phyloP scores from a whole-genome alignment of 2,113 vertebrate genomes.

The Salvelinus fontinalis region DNA sequence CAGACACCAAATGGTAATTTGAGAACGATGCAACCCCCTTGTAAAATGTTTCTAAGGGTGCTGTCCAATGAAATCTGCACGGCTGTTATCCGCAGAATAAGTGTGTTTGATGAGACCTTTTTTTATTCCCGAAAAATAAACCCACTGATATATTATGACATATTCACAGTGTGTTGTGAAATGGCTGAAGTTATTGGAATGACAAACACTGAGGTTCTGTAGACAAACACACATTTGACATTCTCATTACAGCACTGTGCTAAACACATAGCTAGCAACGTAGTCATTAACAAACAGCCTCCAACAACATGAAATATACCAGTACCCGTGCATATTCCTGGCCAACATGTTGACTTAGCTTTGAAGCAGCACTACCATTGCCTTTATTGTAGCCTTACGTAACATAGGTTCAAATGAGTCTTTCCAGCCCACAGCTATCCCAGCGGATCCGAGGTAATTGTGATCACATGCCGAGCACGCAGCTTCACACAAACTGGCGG shows the following conservation, averaged over 20 bases:
- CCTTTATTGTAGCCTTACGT: conserved; percentile 59
- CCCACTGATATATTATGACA: background rate
- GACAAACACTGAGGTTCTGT: background rate
- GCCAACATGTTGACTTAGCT: conserved; percentile 61
- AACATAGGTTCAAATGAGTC: conserved; percentile 50
- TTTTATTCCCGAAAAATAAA: conserved; percentile 17
- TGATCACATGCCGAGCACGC: conserved; percentile 50
- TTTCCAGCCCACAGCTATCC: conserved; percentile 50
- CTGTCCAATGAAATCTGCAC: conserved; percentile 41
- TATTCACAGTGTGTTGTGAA: background rate
- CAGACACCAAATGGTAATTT: conserved; percentile 36
- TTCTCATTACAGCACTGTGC: conserved; percentile 17
- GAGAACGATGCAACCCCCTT: conserved; percentile 45
- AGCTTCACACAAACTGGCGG: conserved; percentile 15
- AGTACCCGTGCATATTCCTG: conserved; percentile 48
- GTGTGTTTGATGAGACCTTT: conserved; percentile 26
- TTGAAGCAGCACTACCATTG: conserved; percentile 63
- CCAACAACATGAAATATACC: conserved; percentile 56
- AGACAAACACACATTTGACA: conserved; percentile 14
- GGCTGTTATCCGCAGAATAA: conserved; percentile 18
- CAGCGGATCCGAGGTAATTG: conserved; percentile 51
- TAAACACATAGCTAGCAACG: conserved; percentile 24
- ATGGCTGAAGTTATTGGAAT: background rate
- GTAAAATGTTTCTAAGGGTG: conserved; percentile 56
- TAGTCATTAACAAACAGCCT: conserved; percentile 52